These are phyloP conservation scores for Andrena marginata DNA, from an alignment of 2,888 invertebrate genomes.

Conservation along the genomic window DNA sequence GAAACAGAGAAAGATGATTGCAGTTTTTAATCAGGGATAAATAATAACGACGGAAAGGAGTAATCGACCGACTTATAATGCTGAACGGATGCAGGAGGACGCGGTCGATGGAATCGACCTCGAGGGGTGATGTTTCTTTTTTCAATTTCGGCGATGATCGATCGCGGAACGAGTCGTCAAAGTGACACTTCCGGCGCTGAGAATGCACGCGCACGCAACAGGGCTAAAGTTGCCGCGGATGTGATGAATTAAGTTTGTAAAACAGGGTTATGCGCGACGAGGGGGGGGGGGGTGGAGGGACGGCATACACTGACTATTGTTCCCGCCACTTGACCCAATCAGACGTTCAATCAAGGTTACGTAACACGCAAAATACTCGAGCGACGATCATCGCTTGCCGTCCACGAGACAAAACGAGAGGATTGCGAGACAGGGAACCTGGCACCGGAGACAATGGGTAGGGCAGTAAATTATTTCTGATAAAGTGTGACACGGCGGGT, in stretches of 20 bases:
- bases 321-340: constrained; percentile 82
- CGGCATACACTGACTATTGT: constrained; percentile 77
- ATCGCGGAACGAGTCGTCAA: constrained; percentile 40
- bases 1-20: no score
- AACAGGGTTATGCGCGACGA: constrained; percentile 75
- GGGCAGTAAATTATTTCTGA: no score
- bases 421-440: neutral
- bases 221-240: constrained; percentile 75
- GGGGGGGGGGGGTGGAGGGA: constrained; percentile 66
- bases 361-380: constrained; percentile 77
- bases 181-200: constrained; percentile 65
- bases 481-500: neutral
- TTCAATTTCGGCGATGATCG: constrained; percentile 43
- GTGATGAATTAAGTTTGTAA: constrained; percentile 77
- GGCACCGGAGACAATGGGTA: neutral
- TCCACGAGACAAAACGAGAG: neutral
- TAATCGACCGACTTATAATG: neutral
- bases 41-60: neutral
- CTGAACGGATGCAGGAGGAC: neutral
- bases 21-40: no score
- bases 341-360: constrained; percentile 78
- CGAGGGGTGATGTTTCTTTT: constrained; percentile 39
- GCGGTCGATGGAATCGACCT: constrained; percentile 49
- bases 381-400: constrained; percentile 2
- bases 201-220: constrained; percentile 38